Evolutionary conservation across 30 jellyfish, hydroid and myxozoan genomes (phyloP), one percentile per base, ranked within the genome.

Genomic region (Pelagia noctiluca): DNA sequence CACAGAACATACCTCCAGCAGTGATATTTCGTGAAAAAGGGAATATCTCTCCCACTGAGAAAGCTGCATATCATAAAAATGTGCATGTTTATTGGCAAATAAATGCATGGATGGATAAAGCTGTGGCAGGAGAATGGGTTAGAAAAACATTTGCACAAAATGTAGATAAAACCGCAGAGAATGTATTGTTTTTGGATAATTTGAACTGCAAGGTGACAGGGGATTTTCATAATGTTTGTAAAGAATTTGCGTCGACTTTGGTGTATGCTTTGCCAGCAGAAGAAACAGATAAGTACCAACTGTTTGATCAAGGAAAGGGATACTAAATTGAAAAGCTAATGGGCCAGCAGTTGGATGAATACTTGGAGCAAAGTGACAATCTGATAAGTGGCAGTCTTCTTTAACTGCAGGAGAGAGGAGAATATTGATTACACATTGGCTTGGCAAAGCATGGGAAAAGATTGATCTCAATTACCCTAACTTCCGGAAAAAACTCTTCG

Each of bases 231-330:
- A 37, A 35, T 3, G 37, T 53, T 30, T 76, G 79, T 37, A 76
- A 37, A 76, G 88, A 54, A 35, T 1, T 76, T 0, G 88, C 88
- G 34, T 76, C 88, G 34, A 76, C 88, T 0, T 37, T 76, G 2
- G 79, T 76, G 2, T 76, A 54, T 37, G 52, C 88, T 0, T 54
- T 50, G 78, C 88, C 88, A 1, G 36, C 88, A 62, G 68, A 76
- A 37, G 88, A 76, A 60, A 76, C 65, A 0, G 88, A 76, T 37
- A 75, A 42, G 76, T 50, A 57, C 76, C 76, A 75, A 60, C 87
- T 76, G 0, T 31, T 75, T 31, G 87, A 76, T 76, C 88, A 76
- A 62, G 88, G 88, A 60, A 80, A 76, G n/a, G 79, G 88, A 54
- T 62, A 0, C 31, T 7, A 25, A 53, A 76, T 76, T 0, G 57